Base-by-base conservation (phyloP, 1,140 invertebrate species). In the Physella acuta region DNA sequence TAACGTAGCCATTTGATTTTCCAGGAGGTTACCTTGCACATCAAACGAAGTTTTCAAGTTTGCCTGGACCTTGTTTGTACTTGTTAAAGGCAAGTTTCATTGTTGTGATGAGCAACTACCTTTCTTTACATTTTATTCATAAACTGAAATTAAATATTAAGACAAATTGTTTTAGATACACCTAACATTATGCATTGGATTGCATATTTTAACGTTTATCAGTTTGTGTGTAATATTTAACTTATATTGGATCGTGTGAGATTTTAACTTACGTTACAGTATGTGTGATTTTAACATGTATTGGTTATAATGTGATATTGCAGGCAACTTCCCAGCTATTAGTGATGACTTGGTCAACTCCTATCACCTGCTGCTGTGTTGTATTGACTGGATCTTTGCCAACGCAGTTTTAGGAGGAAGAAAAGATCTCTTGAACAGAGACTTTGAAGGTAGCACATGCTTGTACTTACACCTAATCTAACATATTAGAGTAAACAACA, bases 331-430 rank as follows among this genome's bases (percentile, higher is more conserved):
- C 76, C 85, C 86, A 20, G 90, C 90, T 60, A 92, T 94, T 56
- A 92, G 92, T 61, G 91, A 95, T 84, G 95, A 98, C 86, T 86
- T 98, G 71, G 94, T 98, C 0, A 95, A 94, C 82, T 97, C 94
- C 56, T 96, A 94, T 80, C 94, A 98, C 84, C 85, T 98, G 14
- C 86, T 99, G 28, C 84, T 97, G 37, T 92, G 92, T 68, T 95
- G 93, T 83, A 89, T 95, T 75, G 95, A 99, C 87, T 90, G 95
- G 80, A 90, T 97, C 59, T 97, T 91, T 85, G 89, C 88, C 67
- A 97, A 97, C 87, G 92, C 91, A 68, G 86, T 95, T 52, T 85
- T 94, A 75, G 89, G 91, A 58, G 90, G 91, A 75, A 87, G 93
- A 63, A 91, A 89, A 79, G 94, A 96, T 84, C 87, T 98, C 64